phyloP scores from a whole-genome alignment of 2,797 vertebrate genomes.

The Danio tinwini region DNA sequence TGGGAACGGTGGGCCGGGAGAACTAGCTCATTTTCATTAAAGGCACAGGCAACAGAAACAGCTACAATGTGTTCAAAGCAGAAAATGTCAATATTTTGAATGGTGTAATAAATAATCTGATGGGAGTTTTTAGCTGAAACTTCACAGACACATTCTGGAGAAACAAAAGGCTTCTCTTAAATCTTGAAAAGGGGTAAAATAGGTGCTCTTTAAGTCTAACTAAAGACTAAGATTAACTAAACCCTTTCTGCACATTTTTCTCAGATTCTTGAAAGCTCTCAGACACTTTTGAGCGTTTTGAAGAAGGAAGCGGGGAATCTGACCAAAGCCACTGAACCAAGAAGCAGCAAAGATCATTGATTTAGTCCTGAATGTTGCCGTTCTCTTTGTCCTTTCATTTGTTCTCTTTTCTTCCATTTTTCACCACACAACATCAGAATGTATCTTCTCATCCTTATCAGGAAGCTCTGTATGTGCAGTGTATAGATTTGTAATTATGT shows the following conservation, averaged over 20 bases:
- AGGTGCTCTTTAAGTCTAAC: too few relatives aligned
- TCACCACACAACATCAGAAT: slow-evolving; percentile 12
- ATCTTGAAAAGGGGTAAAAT: too few relatives aligned
- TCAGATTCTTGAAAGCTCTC: slow-evolving; percentile 94
- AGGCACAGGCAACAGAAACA: too few relatives aligned
- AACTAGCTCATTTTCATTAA: too few relatives aligned
- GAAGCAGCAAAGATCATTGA: slow-evolving; percentile 65
- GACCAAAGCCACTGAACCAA: slow-evolving; percentile 78
- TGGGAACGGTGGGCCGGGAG: too few relatives aligned
- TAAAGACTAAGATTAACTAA: background rate
- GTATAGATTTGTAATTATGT: slow-evolving; percentile 45
- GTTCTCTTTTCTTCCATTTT: slow-evolving; percentile 11
- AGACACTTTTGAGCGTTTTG: slow-evolving; percentile 87
- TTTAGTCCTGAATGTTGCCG: background rate
- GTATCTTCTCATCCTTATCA: slow-evolving; percentile 9
- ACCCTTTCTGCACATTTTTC: background rate
- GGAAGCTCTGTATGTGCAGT: slow-evolving; percentile 20
- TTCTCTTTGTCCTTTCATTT: background rate
- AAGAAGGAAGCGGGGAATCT: slow-evolving; percentile 87
- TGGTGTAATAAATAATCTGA: too few relatives aligned
- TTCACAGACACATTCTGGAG: too few relatives aligned
- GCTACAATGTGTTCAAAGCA: too few relatives aligned
- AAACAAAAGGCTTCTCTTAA: too few relatives aligned
- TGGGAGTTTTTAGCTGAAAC: too few relatives aligned
- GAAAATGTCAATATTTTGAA: too few relatives aligned